These are phyloP conservation scores for Ostrea denselamellosa DNA, from an alignment of 1,140 invertebrate genomes.

Conservation along the genomic window DNA sequence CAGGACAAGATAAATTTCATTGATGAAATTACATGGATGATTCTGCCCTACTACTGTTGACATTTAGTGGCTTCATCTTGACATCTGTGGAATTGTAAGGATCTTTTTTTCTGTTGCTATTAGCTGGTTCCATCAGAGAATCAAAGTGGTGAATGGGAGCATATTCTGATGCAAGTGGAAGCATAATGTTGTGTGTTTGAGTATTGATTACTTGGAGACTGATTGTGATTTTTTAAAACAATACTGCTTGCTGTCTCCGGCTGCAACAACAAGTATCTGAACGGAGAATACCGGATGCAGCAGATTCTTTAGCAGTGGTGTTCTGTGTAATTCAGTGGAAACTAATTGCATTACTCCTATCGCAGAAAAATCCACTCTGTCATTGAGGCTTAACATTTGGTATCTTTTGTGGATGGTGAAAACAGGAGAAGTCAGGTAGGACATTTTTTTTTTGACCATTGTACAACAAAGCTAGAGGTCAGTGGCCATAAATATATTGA, in stretches of 20 bases:
- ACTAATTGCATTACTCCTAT: slow-evolving; percentile 25
- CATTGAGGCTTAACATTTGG: background rate
- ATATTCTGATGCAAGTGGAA: background rate
- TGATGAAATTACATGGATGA: background rate
- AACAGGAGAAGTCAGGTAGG: background rate
- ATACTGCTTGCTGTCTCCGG: background rate
- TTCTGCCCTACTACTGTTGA: background rate
- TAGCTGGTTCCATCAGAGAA: background rate
- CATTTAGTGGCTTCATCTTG: slow-evolving; percentile 2
- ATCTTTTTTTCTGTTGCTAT: background rate
- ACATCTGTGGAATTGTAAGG: slow-evolving; percentile 14
- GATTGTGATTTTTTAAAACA: background rate
- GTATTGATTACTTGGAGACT: slow-evolving; percentile 1
- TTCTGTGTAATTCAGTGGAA: background rate
- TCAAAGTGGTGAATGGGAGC: background rate
- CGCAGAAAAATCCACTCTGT: background rate
- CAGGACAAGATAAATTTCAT: slow-evolving; percentile 2
- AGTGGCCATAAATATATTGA: slow-evolving; percentile 28
- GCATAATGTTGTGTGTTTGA: background rate
- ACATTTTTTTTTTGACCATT: background rate
- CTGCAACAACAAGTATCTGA: slow-evolving; percentile 4
- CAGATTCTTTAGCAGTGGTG: slow-evolving; percentile 1
- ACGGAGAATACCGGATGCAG: background rate
- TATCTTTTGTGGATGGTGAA: background rate
- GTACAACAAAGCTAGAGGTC: background rate